These are phyloP conservation scores for Hydroisotoma schaefferi DNA, from an alignment of 2,888 invertebrate species.

Conservation along the genomic window DNA sequence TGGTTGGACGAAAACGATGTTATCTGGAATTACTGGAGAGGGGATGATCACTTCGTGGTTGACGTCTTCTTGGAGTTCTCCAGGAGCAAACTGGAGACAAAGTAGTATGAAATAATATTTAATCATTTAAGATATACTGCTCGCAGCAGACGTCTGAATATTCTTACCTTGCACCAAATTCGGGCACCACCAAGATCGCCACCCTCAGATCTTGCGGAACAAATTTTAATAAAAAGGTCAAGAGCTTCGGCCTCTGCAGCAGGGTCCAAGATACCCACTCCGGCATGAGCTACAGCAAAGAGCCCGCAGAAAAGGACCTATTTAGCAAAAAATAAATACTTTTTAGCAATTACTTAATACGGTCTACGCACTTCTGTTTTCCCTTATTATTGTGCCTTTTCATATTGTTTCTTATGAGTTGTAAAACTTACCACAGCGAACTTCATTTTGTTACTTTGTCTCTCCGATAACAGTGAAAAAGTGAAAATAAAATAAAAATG, in stretches of 20 bases:
- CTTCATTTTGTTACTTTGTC: no score
- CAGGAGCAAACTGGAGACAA: slow-evolving; percentile 8
- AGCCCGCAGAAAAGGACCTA: slow-evolving; percentile 9
- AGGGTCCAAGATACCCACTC: slow-evolving; percentile 22
- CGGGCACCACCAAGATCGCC: slow-evolving; percentile 20
- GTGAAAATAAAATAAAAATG: no score
- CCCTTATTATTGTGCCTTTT: no score
- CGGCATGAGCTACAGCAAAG: slow-evolving; percentile 11
- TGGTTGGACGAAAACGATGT: slow-evolving; percentile 24
- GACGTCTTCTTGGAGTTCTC: slow-evolving; percentile 13
- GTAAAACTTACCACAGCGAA: no score
- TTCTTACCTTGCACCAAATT: slow-evolving; percentile 23
- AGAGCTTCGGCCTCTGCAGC: slow-evolving; percentile 27
- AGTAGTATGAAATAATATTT: background rate
- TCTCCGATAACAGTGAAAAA: no score
- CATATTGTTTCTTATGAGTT: no score
- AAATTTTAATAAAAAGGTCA: slow-evolving; percentile 15
- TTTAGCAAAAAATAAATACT: background rate
- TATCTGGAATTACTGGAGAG: slow-evolving; percentile 10
- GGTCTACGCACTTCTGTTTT: no score
- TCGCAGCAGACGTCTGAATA: background rate
- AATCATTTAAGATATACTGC: background rate
- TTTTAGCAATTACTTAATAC: no score
- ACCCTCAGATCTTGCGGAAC: slow-evolving; percentile 16
- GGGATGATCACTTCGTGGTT: slow-evolving; percentile 28